Percentiles rank a stretch among this genome's conserved stretches.
Conservation (phyloP, 2,113 vertebrate genomes). For the Dasypus novemcinctus region DNA sequence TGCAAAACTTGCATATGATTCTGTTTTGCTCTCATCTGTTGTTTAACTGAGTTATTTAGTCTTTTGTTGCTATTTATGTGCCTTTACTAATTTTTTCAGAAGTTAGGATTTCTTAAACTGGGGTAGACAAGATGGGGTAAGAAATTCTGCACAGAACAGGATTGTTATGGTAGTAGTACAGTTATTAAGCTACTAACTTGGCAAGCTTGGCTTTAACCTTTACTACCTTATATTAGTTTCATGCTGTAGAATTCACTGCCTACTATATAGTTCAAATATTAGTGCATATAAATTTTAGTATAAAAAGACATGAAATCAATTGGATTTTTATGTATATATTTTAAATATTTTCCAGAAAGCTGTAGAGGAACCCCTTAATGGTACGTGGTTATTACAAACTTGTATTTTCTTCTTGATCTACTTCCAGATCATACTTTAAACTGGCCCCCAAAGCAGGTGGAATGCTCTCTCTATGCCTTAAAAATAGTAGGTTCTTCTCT, state of each 20-base stretch:
- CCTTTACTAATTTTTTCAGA: slow-evolving; percentile 5
- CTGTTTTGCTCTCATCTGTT: background rate
- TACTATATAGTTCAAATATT: slow-evolving; percentile 79
- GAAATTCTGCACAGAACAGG: slow-evolving; percentile 54
- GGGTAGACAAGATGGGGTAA: background rate
- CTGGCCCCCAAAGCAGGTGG: background rate
- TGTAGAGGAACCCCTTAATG: slow-evolving; percentile 90
- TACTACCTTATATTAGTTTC: slow-evolving; percentile 75
- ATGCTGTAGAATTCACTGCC: slow-evolving; percentile 77
- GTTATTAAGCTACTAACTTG: slow-evolving; percentile 57
- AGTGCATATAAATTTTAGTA: slow-evolving; percentile 82
- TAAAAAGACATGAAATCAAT: slow-evolving; percentile 79
- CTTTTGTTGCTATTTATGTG: slow-evolving; percentile 37
- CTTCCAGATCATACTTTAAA: slow-evolving; percentile 50
- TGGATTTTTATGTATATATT: slow-evolving; percentile 78
- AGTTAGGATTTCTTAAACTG: slow-evolving; percentile 42
- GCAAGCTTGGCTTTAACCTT: slow-evolving; percentile 66
- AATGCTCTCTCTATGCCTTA: background rate
- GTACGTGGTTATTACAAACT: slow-evolving; percentile 83
- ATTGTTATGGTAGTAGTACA: slow-evolving; percentile 48
- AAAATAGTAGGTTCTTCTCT: background rate
- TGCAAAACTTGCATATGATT: slow-evolving; percentile 40
- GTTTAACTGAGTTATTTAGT: slow-evolving; percentile 29
- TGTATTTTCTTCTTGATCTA: slow-evolving; percentile 62
- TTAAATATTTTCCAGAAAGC: slow-evolving; percentile 90